Evolutionary conservation across 2,113 vertebrate species (phyloP), one percentile per base, ranked within the genome.

Genomic region (Cepphus grylle): DNA sequence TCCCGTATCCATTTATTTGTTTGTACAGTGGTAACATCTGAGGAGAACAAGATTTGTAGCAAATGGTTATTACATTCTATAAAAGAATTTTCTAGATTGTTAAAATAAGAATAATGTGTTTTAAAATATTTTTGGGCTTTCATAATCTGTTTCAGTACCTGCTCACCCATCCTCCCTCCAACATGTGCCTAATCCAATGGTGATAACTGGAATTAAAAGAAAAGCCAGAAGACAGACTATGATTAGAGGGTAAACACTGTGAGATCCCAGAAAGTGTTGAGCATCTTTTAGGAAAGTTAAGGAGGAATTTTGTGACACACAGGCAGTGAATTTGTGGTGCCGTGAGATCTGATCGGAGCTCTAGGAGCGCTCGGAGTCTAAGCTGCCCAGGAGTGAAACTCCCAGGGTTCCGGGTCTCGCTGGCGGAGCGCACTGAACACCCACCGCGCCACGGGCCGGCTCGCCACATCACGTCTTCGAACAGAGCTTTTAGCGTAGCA

Each of bases 61-160:
- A 43, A 82, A 63, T 92, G 40, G 47, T 91, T 97, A 88, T 96
- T 95, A 56, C 66, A 58, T 62, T 79, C 76, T 81, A 12, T 49
- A 92, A 95, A 91, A 97, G 47, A 81, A 88, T 92, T 81, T 96
- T 91, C 21, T 77, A 15, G 25, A 17, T 84, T 84, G 80, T 67
- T 74, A 86, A 97, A 95, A 78, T 93, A 93, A 94, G 79, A 96
- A 81, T 88, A 92, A 34, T 78, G 19, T 6, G 20, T 80, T 87
- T 96, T 71, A 18, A 76, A 88, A n/a, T 88, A 55, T 81, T 95
- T 97, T 93, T 89, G 21, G 26, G 70, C 49, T 53, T 59, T 6
- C 26, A 29, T 93, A 93, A 63, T 83, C 56, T 6, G 76, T 66
- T 50, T 72, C 27, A 85, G 76, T 80, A 67, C n/a, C 72, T 82